phyloP scores from a whole-genome alignment of 2,113 vertebrate species.

The Corythornis vintsioides region DNA sequence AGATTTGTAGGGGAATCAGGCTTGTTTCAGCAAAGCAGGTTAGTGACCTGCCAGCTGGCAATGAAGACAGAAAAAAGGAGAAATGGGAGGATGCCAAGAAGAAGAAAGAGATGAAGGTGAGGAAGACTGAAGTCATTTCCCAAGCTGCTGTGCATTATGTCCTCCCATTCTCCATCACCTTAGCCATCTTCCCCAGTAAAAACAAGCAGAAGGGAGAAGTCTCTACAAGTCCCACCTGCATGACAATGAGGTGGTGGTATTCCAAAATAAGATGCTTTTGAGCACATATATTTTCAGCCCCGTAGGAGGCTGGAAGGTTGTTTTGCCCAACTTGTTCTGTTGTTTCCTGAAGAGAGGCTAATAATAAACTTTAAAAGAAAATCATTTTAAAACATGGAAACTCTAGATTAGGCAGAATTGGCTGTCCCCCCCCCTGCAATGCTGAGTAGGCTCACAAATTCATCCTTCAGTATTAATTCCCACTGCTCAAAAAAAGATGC shows the following conservation, averaged over 20 bases:
- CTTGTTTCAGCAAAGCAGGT: not conserved
- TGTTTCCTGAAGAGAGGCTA: not conserved
- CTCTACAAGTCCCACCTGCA: not conserved
- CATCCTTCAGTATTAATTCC: not conserved
- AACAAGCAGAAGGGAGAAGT: not conserved
- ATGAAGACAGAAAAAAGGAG: not conserved
- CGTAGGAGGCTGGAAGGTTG: not conserved
- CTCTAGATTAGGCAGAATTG: not conserved
- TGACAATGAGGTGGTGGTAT: not conserved
- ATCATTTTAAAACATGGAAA: not conserved
- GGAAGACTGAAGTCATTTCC: not conserved
- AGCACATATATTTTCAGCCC: not conserved
- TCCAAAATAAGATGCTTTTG: slow-evolving; percentile 16
- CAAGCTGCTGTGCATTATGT: not conserved
- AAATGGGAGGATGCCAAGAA: not conserved
- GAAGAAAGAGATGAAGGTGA: not conserved
- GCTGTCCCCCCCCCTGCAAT: not conserved
- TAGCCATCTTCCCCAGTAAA: not conserved
- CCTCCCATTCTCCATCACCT: not conserved
- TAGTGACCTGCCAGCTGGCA: not conserved
- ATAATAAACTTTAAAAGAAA: not conserved
- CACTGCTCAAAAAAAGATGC: not conserved
- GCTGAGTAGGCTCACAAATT: not conserved
- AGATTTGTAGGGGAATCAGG: not conserved
- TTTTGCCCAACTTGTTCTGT: not conserved